Conservation (phyloP, 2,113 vertebrate genomes). For the Bos indicus region DNA sequence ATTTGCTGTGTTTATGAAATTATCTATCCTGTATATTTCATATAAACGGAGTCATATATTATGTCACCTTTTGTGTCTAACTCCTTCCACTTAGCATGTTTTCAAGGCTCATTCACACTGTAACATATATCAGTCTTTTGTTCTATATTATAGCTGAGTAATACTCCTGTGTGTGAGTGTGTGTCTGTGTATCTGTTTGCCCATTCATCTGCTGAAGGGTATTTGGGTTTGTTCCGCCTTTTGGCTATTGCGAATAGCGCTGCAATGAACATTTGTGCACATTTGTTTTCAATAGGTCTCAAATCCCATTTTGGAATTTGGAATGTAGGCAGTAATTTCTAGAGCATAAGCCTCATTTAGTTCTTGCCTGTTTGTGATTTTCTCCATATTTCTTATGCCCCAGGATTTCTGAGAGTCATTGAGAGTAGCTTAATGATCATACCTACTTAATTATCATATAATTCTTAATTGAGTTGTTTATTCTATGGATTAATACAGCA, state of each 20-base stretch:
- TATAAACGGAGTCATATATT: background rate
- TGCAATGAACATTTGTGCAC: background rate
- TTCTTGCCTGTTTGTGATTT: constrained; percentile 5
- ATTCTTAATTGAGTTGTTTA: constrained; percentile 20
- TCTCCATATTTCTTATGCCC: background rate
- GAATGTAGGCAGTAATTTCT: background rate
- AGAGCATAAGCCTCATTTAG: background rate
- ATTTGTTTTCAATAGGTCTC: background rate
- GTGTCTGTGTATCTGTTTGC: background rate
- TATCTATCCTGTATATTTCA: background rate
- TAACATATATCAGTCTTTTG: background rate
- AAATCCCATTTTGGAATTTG: background rate
- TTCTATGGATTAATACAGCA: background rate
- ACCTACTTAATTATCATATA: background rate
- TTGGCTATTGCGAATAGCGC: background rate
- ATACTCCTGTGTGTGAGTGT: background rate
- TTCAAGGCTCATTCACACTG: background rate
- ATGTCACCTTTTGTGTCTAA: background rate
- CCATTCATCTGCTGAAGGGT: background rate
- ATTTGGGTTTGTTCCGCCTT: background rate
- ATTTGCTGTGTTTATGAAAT: background rate
- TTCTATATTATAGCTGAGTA: background rate
- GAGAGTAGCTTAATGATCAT: background rate
- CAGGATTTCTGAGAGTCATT: background rate
- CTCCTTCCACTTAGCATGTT: background rate